Base-by-base conservation (phyloP, 2,113 vertebrate genomes). In the Plecotus auritus region DNA sequence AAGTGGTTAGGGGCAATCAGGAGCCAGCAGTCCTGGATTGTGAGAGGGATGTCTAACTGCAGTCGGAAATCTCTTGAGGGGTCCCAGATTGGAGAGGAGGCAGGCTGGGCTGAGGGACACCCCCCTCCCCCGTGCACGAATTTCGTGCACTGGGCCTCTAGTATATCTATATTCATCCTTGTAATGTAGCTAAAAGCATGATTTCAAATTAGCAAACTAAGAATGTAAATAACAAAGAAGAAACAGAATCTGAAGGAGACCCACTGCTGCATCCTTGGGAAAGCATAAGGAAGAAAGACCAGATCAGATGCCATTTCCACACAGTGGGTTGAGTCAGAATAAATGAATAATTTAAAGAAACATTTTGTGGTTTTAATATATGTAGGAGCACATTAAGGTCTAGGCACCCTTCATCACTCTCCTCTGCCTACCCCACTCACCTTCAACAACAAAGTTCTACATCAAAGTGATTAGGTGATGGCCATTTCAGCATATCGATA, bases 311-410 rank as follows among this genome's bases (percentile, higher is more conserved):
- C 45, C 72, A 93, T 78, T 94, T 92, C 45, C 47, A 85, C 82
- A 59, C 22, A 95, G 37, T 85, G 85, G 47, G 11, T 88, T 96
- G 77, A 93, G 49, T 93, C 47, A 94, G 88, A 93, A 96, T 81
- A 94, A 89, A 93, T 93, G 73, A 96, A 91, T 95, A 96, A 94
- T 85, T 93, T 61, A 90, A 67, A 23, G 49, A 32, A 93, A 78
- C 23, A 61, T 77, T 93, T 82, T 88, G 67, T 92, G 85, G 61
- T 37, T 95, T 85, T 94, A 77, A 56, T 95, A 78, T 81, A 28
- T 49, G 88, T 13, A 74, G 18, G 49, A 66, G 42, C 81, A 56
- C n/a, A 40, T 85, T 64, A 74, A 45, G 13, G 18, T 78, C 67
- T 10, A 56, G 4, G 17, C 22, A 73, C 12, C 74, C 18, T 81